Percentiles rank a stretch among this genome's conserved stretches.
Evolutionary conservation across 2,113 vertebrate species (phyloP).

Genomic region (Cyanoramphus novaezelandiae): DNA sequence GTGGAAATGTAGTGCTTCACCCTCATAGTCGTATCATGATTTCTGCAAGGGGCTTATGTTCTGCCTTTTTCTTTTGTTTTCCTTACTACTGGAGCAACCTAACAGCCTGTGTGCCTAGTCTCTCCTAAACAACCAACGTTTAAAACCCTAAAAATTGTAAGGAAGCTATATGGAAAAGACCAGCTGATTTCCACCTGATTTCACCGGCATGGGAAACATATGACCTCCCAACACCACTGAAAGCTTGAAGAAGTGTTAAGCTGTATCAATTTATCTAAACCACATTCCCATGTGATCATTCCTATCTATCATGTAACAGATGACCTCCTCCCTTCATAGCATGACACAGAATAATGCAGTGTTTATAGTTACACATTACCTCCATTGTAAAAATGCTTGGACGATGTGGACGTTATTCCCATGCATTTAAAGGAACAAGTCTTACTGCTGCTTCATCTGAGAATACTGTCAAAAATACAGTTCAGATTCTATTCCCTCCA

Average conservation of each 20-base stretch:
- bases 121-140: not conserved
- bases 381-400: not conserved
- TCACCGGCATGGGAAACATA: not conserved
- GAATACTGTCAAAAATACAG: not conserved
- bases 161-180: not conserved
- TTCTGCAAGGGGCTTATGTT: not conserved
- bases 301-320: not conserved
- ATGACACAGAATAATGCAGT: not conserved
- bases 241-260: not conserved
- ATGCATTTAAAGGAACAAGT: not conserved
- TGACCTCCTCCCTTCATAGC: not conserved
- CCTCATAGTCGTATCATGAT: fast-evolving
- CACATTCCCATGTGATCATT: not conserved
- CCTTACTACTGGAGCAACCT: not conserved
- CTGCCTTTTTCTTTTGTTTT: not conserved
- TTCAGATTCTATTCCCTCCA: not conserved
- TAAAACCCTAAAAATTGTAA: not conserved
- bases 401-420: not conserved
- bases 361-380: not conserved
- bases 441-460: not conserved
- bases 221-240: not conserved
- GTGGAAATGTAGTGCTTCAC: not conserved
- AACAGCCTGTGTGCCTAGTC: not conserved
- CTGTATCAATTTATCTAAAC: not conserved
- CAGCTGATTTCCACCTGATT: not conserved